Conservation (phyloP, 1,140 invertebrate species). For the Probaryconus sp. region DNA sequence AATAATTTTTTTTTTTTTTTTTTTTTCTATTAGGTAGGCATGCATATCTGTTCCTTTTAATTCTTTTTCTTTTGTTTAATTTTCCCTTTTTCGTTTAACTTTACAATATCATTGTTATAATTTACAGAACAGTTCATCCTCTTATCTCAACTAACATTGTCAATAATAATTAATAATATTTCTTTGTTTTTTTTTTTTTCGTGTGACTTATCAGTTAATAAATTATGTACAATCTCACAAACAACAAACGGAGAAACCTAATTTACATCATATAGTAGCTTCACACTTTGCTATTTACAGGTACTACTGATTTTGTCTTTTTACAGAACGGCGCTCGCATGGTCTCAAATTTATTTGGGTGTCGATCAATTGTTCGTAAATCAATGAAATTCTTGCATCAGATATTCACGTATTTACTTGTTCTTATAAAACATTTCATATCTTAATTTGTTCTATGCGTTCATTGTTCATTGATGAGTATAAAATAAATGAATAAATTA, state of each 20-base stretch:
- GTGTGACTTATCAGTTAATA: conserved; percentile 74
- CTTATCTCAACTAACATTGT: conserved; percentile 68
- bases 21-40: conserved; percentile 51
- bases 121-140: conserved; percentile 73
- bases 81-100: conserved; percentile 75
- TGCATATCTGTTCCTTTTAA: conserved; percentile 41
- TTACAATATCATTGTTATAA: conserved; percentile 71
- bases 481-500: too few relatives aligned
- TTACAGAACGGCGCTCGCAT: conserved; percentile 60
- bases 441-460: too few relatives aligned
- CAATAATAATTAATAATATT: conserved; percentile 74
- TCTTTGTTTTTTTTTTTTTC: conserved; percentile 62
- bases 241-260: conserved; percentile 79
- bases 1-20: too few relatives aligned
- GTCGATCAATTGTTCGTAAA: too few relatives aligned
- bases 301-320: conserved; percentile 73
- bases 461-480: too few relatives aligned
- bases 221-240: conserved; percentile 79
- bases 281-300: conserved; percentile 77
- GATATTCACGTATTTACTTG: too few relatives aligned
- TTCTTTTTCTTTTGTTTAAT: conserved; percentile 71
- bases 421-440: too few relatives aligned
- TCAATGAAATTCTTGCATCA: too few relatives aligned
- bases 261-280: conserved; percentile 77
- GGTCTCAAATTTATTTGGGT: conserved; percentile 31